Evolutionary conservation across 2,888 invertebrate species (phyloP), one percentile per base, ranked within the genome.

Genomic region (Myopa testacea): DNA sequence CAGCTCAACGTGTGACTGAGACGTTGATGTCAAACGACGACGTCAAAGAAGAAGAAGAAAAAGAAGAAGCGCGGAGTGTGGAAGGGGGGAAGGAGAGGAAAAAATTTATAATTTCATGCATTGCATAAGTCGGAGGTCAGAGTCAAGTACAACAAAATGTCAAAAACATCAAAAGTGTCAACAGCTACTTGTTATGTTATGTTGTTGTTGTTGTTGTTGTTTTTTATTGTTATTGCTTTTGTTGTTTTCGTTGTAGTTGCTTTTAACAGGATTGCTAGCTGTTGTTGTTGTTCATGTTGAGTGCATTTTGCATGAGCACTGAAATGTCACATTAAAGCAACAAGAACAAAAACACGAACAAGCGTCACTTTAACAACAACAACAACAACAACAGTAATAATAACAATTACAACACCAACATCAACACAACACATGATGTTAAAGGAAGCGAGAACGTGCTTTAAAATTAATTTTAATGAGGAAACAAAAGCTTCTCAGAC

Each of bases 141-240:
- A 78, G 79, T 79, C 80, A 80, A 79, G 80, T 58, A 63, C 75
- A 37, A 77, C 76, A 50, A 70, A 79, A 77, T 77, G 77, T 75
- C 62, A 55, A 60, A 75, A 69, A 45, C 75, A 75, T 75, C 74
- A 75, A 75, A 67, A 75, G 74, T 50, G 74, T 75, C 65, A 52
- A 65, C 74, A 75, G 40, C 74, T n/a, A 67, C 74, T 65, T 67
- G 55, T 45, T 52, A 26, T 62, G 14, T 16, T 73, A 16, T 55
- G 19, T 37, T 68, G 68, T 38, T 68, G 16, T 14, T 55, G 19
- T 37, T 68, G 68, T 38, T 68, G 16, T 14, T 63, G 7, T 55
- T 37, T 14, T n/a, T 68, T 68, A 16, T 37, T 68, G 68, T 38
- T 68, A 5, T 40, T 68, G 19, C 34, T 40, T 68, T 68, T 16